Evolutionary conservation across 1,140 invertebrate species (phyloP), one percentile per base, ranked within the genome.

Genomic region (Sarcophaga bullata): DNA sequence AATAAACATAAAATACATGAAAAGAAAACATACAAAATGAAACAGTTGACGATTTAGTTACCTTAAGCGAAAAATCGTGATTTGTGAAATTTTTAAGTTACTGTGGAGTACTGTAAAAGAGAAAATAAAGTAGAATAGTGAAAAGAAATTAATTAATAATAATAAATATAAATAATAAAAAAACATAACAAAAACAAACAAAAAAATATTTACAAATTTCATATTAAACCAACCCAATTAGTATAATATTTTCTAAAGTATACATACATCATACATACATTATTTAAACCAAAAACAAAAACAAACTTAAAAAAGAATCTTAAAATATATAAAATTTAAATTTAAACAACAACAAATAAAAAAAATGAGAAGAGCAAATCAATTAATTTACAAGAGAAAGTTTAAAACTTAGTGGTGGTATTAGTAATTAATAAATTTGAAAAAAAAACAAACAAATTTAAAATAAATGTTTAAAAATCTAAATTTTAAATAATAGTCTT

Each of bases 81-180:
- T 72, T 72, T 72, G 58, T 68, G 52, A 15, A 58, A 58, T 62
- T 68, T 58, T 68, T 62, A 80, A 80, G n/a, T 62, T 80, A 62
- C 80, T 62, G 47, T 62, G n/a, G n/a, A 62, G 58, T 80, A 80
- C 62, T 62, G 52, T 81, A 73, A 85, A 76, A 84, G 82, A 81
- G 82, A 25, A 78, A 68, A 84, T 47, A 68, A 49, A n/a, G 19
- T n/a, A 82, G 73, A 83, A 83, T 68, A 85, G 4, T 2, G 4
- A 37, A 37, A 37, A 37, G 4, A 37, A 2, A 37, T 37, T 37
- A 37, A 37, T 37, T 37, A 37, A 37, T 37, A 68, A 49, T 48
- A 49, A 47, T 54, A 81, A 84, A 87, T 86, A 87, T 82, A 75
- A 83, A 83, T 73, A 85, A n/a, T n/a, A n/a, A n/a, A n/a, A n/a